Conservation (phyloP, 2,888 invertebrate genomes). For the Lissocephala sabroskyi region DNA sequence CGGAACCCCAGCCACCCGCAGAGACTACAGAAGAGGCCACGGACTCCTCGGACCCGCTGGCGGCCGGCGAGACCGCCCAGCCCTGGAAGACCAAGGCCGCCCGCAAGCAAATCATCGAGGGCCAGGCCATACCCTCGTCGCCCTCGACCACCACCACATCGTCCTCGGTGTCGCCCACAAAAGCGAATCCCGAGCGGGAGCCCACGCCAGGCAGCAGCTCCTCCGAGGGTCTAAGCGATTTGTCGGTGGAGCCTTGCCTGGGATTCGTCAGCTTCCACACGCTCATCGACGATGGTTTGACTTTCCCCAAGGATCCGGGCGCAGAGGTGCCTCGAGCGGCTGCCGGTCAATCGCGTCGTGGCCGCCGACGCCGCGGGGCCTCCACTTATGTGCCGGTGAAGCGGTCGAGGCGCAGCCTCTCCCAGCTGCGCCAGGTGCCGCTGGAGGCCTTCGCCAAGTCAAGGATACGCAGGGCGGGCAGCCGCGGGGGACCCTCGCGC, state of each 20-base stretch:
- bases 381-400: slow-evolving; percentile 15
- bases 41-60: neutral
- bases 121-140: too few relatives aligned
- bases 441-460: neutral
- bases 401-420: slow-evolving; percentile 6
- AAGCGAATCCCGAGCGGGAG: too few relatives aligned
- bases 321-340: neutral
- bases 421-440: neutral
- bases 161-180: neutral
- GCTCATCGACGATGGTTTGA: neutral
- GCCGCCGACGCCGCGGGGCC: slow-evolving; percentile 17
- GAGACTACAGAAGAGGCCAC: neutral
- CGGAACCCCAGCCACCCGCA: neutral
- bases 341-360: neutral
- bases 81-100: slow-evolving; percentile 63
- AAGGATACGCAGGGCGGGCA: too few relatives aligned
- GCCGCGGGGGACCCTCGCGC: too few relatives aligned
- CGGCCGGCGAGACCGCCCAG: neutral
- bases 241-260: slow-evolving; percentile 36
- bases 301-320: slow-evolving; percentile 21
- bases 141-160: too few relatives aligned
- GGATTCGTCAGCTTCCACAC: slow-evolving; percentile 25
- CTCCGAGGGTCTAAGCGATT: slow-evolving; percentile 34
- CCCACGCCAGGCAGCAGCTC: slow-evolving; percentile 13
- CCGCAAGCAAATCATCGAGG: slow-evolving; percentile 35